These are phyloP conservation scores for Brachionus rubens DNA, from an alignment of 1,140 invertebrate genomes.

Conservation along the genomic window DNA sequence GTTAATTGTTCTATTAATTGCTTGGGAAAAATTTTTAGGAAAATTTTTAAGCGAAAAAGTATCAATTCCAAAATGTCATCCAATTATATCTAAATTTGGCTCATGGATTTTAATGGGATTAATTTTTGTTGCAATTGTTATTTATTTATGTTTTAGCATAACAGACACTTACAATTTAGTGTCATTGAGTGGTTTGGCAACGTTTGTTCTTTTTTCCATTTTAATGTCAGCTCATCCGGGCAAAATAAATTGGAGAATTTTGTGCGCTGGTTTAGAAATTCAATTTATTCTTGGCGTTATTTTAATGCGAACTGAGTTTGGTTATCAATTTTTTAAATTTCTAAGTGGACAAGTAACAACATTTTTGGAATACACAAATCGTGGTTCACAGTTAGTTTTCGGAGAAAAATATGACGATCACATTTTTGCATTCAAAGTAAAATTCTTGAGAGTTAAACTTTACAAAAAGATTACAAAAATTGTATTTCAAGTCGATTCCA, in stretches of 20 bases:
- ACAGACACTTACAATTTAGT: constrained; percentile 37
- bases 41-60: neutral
- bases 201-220: constrained; percentile 10
- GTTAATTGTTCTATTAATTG: neutral
- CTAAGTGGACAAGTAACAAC: constrained; percentile 68
- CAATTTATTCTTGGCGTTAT: constrained; percentile 80
- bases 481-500: constrained; percentile 67
- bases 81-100: neutral
- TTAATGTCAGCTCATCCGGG: constrained; percentile 7
- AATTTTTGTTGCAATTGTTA: neutral
- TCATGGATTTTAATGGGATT: constrained; percentile 13
- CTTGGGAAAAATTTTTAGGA: constrained; percentile 24
- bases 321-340: constrained; percentile 72
- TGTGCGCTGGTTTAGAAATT: constrained; percentile 66
- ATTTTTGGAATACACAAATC: constrained; percentile 73
- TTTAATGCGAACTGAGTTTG: constrained; percentile 76
- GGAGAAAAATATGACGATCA: neutral
- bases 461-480: constrained; percentile 58
- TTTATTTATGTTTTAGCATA: constrained; percentile 8
- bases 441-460: neutral
- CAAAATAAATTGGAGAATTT: constrained; percentile 29
- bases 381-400: constrained; percentile 62
- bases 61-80: neutral
- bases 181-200: constrained; percentile 13
- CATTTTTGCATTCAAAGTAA: constrained; percentile 35